These are phyloP conservation scores for Chondrosia reniformis DNA, from an alignment of 37 sponge, comb jelly and placozoan species.

Conservation along the genomic window DNA sequence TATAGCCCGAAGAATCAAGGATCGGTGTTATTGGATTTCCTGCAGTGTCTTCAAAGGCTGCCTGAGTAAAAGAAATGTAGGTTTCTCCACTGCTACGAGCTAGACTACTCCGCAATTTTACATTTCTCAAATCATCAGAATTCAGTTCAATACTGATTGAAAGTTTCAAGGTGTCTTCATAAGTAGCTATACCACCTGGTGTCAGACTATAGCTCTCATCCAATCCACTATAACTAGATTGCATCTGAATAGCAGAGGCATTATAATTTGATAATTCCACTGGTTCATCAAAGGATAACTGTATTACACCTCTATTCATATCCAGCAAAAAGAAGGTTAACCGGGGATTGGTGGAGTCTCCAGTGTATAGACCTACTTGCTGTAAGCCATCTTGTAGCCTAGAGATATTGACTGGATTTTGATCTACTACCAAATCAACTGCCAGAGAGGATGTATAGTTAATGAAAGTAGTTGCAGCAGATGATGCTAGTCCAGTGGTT, in stretches of 20 bases:
- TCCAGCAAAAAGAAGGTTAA: slow-evolving; percentile 48
- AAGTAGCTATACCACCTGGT: slow-evolving; percentile 51
- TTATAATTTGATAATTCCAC: slow-evolving; percentile 41
- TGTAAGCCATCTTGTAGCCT: slow-evolving; percentile 19
- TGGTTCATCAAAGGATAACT: slow-evolving; percentile 69
- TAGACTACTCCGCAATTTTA: slow-evolving; percentile 52
- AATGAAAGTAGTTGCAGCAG: slow-evolving; percentile 47
- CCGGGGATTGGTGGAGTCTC: slow-evolving; percentile 37
- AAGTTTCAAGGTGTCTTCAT: slow-evolving; percentile 35
- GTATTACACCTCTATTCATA: slow-evolving; percentile 54
- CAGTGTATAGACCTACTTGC: slow-evolving; percentile 35
- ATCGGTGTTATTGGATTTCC: slow-evolving; percentile 38
- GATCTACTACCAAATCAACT: slow-evolving; percentile 41
- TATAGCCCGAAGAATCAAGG: neutral
- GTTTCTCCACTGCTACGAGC: slow-evolving; percentile 41
- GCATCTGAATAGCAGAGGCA: slow-evolving; percentile 27
- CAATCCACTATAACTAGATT: neutral
- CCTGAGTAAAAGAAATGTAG: slow-evolving; percentile 43
- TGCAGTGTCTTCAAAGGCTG: slow-evolving; percentile 68
- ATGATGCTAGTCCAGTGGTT: slow-evolving; percentile 48
- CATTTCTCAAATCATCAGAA: slow-evolving; percentile 46
- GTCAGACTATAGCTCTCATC: slow-evolving; percentile 26
- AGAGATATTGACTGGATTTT: slow-evolving; percentile 31
- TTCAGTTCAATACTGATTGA: slow-evolving; percentile 33
- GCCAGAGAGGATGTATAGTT: slow-evolving; percentile 61